Percentiles rank a stretch among this genome's conserved stretches.
phyloP scores from a whole-genome alignment of 2,888 invertebrate species.

The Yponomeuta sedellus region DNA sequence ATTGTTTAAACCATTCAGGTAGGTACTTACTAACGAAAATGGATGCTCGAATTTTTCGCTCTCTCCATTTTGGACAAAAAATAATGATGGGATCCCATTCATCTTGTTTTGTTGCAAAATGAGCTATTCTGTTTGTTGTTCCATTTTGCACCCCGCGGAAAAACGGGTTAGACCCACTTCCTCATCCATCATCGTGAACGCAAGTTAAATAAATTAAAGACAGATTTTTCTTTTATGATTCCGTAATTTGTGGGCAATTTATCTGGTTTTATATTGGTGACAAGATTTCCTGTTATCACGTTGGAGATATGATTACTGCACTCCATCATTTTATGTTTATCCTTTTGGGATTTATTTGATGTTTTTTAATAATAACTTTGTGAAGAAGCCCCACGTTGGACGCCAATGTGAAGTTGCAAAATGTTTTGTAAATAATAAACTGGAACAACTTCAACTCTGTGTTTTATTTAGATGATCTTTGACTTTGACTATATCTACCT shows the following conservation, averaged over 20 bases:
- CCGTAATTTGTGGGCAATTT: not conserved
- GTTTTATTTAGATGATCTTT: too few relatives aligned
- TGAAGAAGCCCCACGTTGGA: too few relatives aligned
- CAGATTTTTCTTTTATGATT: not conserved
- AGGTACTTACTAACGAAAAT: not conserved
- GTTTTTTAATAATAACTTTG: too few relatives aligned
- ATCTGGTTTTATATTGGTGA: not conserved
- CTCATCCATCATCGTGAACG: not conserved
- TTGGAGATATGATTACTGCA: too few relatives aligned
- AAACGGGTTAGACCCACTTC: not conserved
- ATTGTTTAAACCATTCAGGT: not conserved
- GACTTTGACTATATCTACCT: too few relatives aligned
- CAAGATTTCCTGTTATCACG: not conserved
- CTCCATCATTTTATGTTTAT: too few relatives aligned
- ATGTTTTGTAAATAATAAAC: too few relatives aligned
- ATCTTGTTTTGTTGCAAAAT: constrained; percentile 6
- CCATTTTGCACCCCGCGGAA: constrained; percentile 1
- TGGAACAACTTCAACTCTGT: too few relatives aligned
- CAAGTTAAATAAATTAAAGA: not conserved
- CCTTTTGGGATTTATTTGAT: too few relatives aligned
- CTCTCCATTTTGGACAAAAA: constrained; percentile 1
- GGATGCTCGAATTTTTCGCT: not conserved
- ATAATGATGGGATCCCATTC: constrained; percentile 6
- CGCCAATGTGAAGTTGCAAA: too few relatives aligned
- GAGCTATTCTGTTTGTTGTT: constrained; percentile 8